Percentiles rank a stretch among this genome's conserved stretches.
phyloP scores from a whole-genome alignment of 2,113 vertebrate genomes.

The Uropsilus gracilis region DNA sequence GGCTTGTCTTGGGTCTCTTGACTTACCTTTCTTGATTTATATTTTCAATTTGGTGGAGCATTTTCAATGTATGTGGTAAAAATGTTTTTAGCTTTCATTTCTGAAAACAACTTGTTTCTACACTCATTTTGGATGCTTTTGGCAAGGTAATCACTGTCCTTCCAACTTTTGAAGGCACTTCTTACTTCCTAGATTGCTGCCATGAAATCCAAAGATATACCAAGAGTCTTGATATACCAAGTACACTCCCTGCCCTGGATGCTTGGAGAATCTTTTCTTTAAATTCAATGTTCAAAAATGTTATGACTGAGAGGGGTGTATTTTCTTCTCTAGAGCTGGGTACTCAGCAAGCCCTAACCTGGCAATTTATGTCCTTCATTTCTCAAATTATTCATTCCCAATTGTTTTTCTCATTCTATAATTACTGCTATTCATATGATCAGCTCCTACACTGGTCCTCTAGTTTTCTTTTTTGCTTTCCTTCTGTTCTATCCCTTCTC shows the following conservation, averaged over 20 bases:
- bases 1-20: too few relatives aligned
- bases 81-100: neutral
- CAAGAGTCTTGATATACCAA: neutral
- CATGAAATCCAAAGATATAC: neutral
- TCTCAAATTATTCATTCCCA: neutral
- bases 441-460: neutral
- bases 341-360: neutral
- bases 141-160: neutral
- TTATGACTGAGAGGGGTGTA: neutral
- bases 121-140: neutral
- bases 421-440: neutral
- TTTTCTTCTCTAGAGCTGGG: neutral
- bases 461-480: constrained; percentile 14
- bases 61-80: neutral
- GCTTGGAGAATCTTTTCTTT: neutral
- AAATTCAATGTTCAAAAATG: neutral
- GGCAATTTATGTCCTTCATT: neutral
- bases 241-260: neutral
- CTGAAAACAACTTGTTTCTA: neutral
- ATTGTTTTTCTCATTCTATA: neutral
- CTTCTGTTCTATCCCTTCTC: neutral
- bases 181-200: neutral
- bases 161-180: constrained; percentile 16
- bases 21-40: neutral
- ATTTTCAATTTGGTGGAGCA: neutral